Base-by-base conservation (phyloP, 2,888 invertebrate species). In the Biston stratarius region DNA sequence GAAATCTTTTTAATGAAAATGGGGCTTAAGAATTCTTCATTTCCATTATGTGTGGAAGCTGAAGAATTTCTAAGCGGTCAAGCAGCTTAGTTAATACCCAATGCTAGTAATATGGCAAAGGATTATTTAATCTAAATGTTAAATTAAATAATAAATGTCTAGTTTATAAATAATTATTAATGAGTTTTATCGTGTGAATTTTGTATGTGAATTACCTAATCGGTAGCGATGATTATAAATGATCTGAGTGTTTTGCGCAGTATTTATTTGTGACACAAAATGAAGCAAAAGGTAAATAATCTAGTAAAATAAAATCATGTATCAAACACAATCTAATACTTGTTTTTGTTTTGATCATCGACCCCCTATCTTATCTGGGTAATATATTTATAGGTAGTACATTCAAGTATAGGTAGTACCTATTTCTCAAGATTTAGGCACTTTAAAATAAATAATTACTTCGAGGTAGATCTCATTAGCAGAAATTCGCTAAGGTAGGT, bases 211-310 rank as follows among this genome's bases (percentile, higher is more conserved):
- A 74, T 70, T 73, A 76, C 9, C 40, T 40, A 40, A 7, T 61
- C 76, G 70, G 74, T 79, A 78, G 71, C 74, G 67, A 72, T 79
- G 76, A 81, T 80, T 69, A 74, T 77, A 76, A 83, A 83, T 81
- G 85, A 86, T 86, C 86, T 86, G 86, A 86, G 76, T 83, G 83
- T 78, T 78, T 70, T 75, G 70, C 70, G 75, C 74, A 75, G 78
- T 78, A 87, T 85, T 86, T 87, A 85, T 86, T 84, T 82, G 75
- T 70, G 78, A 77, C 75, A 77, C 73, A 70, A 74, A 74, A 74
- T 72, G 70, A 71, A 76, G 70, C 73, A 71, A 77, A 74, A 77
- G 77, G 72, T 66, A 70, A 48, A 60, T 24, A 24, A 57, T 69
- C 66, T 69, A 61, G 70, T 42, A 65, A 53, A 69, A 58, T 69